Base-by-base conservation (phyloP, 2,113 vertebrate genomes). In the Hyperoodon ampullatus region DNA sequence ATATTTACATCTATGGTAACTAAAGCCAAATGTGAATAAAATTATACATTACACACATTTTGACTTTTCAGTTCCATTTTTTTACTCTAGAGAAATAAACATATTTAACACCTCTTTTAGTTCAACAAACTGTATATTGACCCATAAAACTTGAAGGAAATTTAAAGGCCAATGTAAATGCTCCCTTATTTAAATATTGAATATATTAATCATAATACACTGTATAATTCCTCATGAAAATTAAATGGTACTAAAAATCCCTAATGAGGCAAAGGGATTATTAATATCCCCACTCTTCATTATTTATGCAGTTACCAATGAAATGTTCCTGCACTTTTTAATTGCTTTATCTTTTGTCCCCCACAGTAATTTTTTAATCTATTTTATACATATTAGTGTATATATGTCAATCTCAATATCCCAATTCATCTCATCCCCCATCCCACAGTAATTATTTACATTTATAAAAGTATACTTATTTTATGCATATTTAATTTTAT, bases 391-490 rank as follows among this genome's bases (percentile, higher is more conserved):
- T 53, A 18, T 53, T 53, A 53, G 53, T 53, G 53, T 53, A 53
- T 53, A 53, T 53, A 53, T 53, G 53, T 53, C 53, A 53, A 53
- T 53, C 53, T 16, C 5, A 53, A 16, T 53, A 15, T 53, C 50
- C 50, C 15, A 53, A 53, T 53, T 53, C 50, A 53, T 53, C 50
- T 15, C 50, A 53, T 5, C 15, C 50, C 15, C 50, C 15, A 53
- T 6, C 4, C 19, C 55, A 74, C 18, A 71, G 28, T 16, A 58
- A 10, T 6, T 84, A 35, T 60, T 88, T 93, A 88, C 26, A 58
- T 78, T 63, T 96, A 65, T 87, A 53, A 9, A 53, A 81, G 91
- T 58, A 83, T 94, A 19, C 2, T 68, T 72, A 70, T 78, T 95
- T 28, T 72, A 55, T 82, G 10, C 0, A 88, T 83, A 70, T 92